Evolutionary conservation across 1,140 invertebrate species (phyloP).

Genomic region (Pseudomyrmex flavicornis): DNA sequence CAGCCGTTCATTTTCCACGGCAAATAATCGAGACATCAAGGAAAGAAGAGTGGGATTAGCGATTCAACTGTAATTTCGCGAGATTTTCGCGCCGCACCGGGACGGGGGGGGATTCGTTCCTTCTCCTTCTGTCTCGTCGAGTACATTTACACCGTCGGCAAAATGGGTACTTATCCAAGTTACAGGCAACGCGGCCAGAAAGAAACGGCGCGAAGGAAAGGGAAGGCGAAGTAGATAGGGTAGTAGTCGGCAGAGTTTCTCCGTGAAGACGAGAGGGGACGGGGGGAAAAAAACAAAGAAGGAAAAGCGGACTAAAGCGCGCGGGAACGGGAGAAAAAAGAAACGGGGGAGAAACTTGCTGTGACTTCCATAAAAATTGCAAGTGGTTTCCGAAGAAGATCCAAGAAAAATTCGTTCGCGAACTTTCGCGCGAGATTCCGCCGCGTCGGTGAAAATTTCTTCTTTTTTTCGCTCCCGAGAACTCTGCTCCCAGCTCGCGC

Average conservation of each 20-base stretch:
- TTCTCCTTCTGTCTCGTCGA: constrained; percentile 57
- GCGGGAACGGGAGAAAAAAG: not conserved
- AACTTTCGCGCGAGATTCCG: constrained; percentile 75
- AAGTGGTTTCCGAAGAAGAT: constrained; percentile 56
- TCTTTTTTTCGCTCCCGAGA: constrained; percentile 43
- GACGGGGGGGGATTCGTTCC: constrained; percentile 14
- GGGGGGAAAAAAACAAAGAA: not conserved
- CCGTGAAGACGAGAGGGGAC: not conserved
- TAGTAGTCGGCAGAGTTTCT: constrained; percentile 37
- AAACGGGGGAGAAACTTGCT: constrained; percentile 75
- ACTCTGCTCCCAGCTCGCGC: not conserved
- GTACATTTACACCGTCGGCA: constrained; percentile 63
- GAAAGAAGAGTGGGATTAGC: constrained; percentile 52
- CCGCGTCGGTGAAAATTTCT: constrained; percentile 61
- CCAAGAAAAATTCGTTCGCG: constrained; percentile 73
- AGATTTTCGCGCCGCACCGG: constrained; percentile 33
- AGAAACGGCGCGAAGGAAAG: constrained; percentile 1
- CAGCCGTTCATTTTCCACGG: constrained; percentile 27
- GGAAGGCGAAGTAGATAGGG: constrained; percentile 34
- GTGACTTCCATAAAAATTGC: constrained; percentile 77
- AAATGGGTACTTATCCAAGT: constrained; percentile 74
- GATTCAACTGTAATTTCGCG: constrained; percentile 57
- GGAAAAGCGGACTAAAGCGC: constrained; percentile 20
- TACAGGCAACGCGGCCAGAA: constrained; percentile 24
- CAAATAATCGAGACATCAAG: constrained; percentile 42